A percentile compares a stretch with the other conserved stretches of the same genome.
Evolutionary conservation across 2,113 vertebrate genomes (phyloP).

Genomic region (Leptobrachium leishanense): DNA sequence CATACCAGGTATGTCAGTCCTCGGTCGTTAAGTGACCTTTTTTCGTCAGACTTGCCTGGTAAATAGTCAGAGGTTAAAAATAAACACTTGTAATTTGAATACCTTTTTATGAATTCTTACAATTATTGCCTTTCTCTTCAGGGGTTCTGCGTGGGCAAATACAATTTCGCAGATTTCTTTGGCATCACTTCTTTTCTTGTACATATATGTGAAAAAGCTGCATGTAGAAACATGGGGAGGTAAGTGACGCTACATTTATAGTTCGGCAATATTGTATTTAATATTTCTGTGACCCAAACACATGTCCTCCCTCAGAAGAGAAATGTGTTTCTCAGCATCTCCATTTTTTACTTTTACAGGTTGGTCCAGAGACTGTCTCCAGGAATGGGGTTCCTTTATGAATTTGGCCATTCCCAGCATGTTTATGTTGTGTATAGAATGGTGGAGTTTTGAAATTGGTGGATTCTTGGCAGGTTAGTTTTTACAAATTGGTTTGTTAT

Average conservation of each 20-base stretch:
- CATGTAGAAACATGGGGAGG: constrained; percentile 83
- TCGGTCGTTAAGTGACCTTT: no score
- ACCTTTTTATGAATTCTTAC: background rate
- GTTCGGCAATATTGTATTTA: no score
- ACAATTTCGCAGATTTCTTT: constrained; percentile 74
- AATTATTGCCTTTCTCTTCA: constrained; percentile 54
- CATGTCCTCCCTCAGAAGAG: no score
- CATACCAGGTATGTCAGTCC: no score
- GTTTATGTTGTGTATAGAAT: constrained; percentile 85
- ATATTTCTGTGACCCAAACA: no score
- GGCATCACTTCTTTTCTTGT: constrained; percentile 73
- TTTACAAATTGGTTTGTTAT: no score
- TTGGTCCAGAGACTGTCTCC: constrained; percentile 80
- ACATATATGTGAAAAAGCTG: constrained; percentile 78
- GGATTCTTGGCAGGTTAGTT: no score
- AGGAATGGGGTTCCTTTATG: constrained; percentile 83
- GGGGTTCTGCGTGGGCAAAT: constrained; percentile 84
- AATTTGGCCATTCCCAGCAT: constrained; percentile 78
- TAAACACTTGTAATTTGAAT: no score
- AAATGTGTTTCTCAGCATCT: no score
- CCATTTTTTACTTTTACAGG: constrained; percentile 61
- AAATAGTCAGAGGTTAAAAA: no score
- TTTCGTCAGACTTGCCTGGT: no score
- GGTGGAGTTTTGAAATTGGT: constrained; percentile 88
- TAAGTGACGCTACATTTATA: constrained; percentile 48